Evolutionary conservation across 2,888 invertebrate species (phyloP).

Genomic region (Neuroscelio doddi): DNA sequence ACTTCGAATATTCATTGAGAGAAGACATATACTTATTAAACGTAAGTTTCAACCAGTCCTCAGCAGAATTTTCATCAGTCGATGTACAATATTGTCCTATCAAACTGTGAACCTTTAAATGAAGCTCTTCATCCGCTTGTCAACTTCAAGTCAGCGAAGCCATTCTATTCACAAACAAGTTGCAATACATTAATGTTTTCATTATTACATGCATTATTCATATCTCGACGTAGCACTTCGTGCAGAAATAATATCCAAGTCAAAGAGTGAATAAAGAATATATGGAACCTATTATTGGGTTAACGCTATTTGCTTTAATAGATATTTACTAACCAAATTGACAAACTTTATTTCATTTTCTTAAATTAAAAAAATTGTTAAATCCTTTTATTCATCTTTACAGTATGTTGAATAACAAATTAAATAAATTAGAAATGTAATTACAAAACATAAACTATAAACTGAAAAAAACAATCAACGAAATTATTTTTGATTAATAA

Average conservation of each 20-base stretch:
- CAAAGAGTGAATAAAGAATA: neutral
- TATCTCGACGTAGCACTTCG: neutral
- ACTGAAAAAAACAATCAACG: too few species aligned
- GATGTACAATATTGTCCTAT: neutral
- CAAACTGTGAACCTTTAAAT: conserved; percentile 48
- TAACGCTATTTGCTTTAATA: neutral
- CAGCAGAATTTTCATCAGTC: neutral
- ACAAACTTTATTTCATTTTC: too few species aligned
- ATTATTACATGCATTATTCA: neutral
- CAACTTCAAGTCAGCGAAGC: conserved; percentile 15
- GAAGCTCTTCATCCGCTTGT: conserved; percentile 51
- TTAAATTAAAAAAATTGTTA: too few species aligned
- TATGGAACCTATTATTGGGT: neutral
- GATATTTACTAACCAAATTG: too few species aligned
- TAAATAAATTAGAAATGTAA: too few species aligned
- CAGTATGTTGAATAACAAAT: too few species aligned
- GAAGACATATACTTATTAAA: neutral
- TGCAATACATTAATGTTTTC: conserved; percentile 6
- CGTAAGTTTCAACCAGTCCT: too few species aligned
- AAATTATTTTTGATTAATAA: too few species aligned
- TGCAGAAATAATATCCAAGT: neutral
- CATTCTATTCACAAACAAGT: neutral
- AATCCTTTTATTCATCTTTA: too few species aligned
- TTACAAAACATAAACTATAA: too few species aligned
- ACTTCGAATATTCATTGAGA: too few species aligned